Evolutionary conservation across 1,140 invertebrate genomes (phyloP).

Genomic region (Brachionus sp.): DNA sequence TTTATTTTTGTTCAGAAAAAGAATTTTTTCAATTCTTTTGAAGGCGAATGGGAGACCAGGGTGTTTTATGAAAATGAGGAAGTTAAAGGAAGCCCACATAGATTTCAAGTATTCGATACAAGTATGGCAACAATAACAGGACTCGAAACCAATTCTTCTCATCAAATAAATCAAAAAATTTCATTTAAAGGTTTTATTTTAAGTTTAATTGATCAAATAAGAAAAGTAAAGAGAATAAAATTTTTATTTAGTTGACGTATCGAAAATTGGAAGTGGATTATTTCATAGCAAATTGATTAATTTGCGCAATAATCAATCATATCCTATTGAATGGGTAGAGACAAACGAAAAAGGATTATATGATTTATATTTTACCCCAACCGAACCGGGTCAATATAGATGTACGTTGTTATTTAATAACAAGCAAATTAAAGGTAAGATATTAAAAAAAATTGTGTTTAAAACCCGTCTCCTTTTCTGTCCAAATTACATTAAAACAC

Average conservation of each 20-base stretch:
- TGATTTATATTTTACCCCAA: conserved; percentile 14
- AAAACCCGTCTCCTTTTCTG: not conserved
- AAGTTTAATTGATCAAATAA: not conserved
- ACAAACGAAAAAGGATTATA: conserved; percentile 11
- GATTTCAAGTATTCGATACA: conserved; percentile 84
- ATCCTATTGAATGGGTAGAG: conserved; percentile 1
- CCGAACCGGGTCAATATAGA: conserved; percentile 21
- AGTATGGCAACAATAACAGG: conserved; percentile 64
- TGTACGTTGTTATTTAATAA: conserved; percentile 25
- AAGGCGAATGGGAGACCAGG: conserved; percentile 83
- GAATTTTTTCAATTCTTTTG: conserved; percentile 46
- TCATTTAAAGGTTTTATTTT: not conserved
- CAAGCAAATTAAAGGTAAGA: conserved; percentile 40
- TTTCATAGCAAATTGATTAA: conserved; percentile 19
- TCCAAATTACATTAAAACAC: not conserved
- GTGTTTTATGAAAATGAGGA: conserved; percentile 91
- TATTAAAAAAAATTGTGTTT: not conserved
- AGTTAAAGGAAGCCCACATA: conserved; percentile 90
- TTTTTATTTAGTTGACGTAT: not conserved
- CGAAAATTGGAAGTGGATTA: not conserved
- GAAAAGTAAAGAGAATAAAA: not conserved
- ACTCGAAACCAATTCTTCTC: not conserved
- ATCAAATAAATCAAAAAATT: conserved; percentile 26
- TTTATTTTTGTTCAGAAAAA: not conserved
- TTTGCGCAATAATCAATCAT: not conserved